Conservation (phyloP, 2,113 vertebrate species). For the Columba janthina region DNA sequence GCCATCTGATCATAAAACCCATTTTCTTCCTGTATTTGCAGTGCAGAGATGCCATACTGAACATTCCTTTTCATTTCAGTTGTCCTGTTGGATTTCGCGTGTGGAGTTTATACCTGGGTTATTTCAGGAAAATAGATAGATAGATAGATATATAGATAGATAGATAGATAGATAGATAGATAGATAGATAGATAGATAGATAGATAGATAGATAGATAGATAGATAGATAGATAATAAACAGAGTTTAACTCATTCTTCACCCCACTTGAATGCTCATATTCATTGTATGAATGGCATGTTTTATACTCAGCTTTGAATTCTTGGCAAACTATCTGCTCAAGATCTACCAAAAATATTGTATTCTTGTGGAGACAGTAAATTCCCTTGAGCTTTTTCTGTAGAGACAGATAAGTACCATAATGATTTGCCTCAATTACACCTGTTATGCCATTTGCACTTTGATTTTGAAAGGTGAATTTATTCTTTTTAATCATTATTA, state of each 20-base stretch:
- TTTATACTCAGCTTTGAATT: background rate
- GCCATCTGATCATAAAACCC: background rate
- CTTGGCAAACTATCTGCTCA: background rate
- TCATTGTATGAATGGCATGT: background rate
- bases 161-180: too few species aligned
- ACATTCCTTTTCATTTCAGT: background rate
- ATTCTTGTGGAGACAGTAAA: conserved; percentile 1
- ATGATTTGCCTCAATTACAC: conserved; percentile 52
- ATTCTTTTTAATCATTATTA: conserved; percentile 63
- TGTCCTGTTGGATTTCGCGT: background rate
- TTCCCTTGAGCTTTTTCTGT: conserved; percentile 26
- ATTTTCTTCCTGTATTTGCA: background rate
- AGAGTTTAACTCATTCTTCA: background rate
- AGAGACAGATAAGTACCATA: conserved; percentile 22
- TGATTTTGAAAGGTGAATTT: conserved; percentile 56
- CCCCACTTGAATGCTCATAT: background rate
- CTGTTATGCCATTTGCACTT: conserved; percentile 62
- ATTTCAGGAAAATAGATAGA: background rate
- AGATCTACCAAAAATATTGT: background rate
- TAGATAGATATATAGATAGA: too few species aligned
- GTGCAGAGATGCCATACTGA: background rate
- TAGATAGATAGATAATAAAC: too few species aligned
- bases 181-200: too few species aligned
- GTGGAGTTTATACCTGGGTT: background rate
- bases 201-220: too few species aligned